Evolutionary conservation across 2,888 invertebrate species (phyloP), one percentile per base, ranked within the genome.

Genomic region (Lasioglossum lativentre): DNA sequence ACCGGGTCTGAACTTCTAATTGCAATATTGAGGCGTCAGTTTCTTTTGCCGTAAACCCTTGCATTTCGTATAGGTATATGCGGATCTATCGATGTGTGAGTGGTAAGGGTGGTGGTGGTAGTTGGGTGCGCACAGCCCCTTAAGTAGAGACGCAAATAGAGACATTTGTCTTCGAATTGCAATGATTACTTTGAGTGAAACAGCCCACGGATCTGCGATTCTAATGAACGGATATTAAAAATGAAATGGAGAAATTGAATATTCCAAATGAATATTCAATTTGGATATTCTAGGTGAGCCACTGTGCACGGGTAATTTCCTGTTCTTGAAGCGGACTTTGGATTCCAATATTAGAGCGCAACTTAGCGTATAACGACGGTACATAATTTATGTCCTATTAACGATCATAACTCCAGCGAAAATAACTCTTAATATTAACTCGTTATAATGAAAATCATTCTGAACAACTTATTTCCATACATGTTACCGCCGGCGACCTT

Each of bases 191-290:
- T 66, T 8, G 19, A 66, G 34, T 30, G 66, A 34, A 34, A 66
- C 66, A 66, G 8, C 4, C 16, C 8, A 8, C 30, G 34, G 34
- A 66, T 34, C 66, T 23, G 66, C 8, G 34, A 66, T 30, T 66
- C 34, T 34, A 66, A 66, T 66, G 66, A 10, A 34, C 66, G 34
- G 66, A 66, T 66, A 66, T 66, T 66, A 66, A 66, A 66, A 66
- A 63, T 30, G 63, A 63, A 63, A 63, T 63, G 63, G 63, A 30
- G 16, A 4, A 66, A 63, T 14, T 23, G 34, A 34, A 66, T 66
- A 66, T 66, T 66, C 34, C 10, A 30, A 8, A 34, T 66, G 34
- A 66, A 66, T 66, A 66, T 66, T 66, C 66, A 66, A 34, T 66
- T 66, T 19, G 34, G 19, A 6, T 34, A 34, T 66, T 66, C 30